Conservation (phyloP, 2,797 vertebrate species). For the Pipistrellus pygmaeus region DNA sequence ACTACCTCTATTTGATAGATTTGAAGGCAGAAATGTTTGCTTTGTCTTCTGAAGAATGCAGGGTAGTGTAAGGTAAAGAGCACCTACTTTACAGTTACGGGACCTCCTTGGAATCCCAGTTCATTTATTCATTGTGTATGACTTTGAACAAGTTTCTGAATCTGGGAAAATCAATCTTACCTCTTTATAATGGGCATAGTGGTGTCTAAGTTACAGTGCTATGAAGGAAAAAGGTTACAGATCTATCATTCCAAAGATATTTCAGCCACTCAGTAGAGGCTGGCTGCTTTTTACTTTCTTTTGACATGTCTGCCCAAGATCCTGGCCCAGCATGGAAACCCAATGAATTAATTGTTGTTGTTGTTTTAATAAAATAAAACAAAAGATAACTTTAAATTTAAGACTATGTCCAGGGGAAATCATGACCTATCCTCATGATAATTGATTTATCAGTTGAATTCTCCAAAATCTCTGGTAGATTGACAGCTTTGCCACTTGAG, state of each 20-base stretch:
- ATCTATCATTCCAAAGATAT: background rate
- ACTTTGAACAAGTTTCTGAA: background rate
- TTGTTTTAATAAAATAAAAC: background rate
- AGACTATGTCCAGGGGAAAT: background rate
- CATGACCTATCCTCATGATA: background rate
- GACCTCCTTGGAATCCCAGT: background rate
- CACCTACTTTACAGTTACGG: background rate
- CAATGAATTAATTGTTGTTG: background rate
- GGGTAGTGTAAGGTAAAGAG: background rate
- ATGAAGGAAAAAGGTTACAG: background rate
- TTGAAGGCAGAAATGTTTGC: background rate
- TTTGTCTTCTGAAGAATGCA: background rate
- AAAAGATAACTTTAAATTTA: background rate
- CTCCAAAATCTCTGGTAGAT: background rate
- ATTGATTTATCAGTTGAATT: background rate
- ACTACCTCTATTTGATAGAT: background rate
- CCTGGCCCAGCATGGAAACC: background rate
- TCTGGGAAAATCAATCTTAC: background rate
- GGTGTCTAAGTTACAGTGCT: background rate
- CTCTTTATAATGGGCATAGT: background rate
- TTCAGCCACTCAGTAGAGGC: background rate
- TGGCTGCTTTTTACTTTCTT: background rate
- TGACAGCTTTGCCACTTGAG: background rate
- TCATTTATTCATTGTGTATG: background rate
- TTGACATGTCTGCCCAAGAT: background rate